These are phyloP conservation scores for Hypocryptadius cinnamomeus DNA, from an alignment of 2,113 vertebrate species.

Conservation along the genomic window DNA sequence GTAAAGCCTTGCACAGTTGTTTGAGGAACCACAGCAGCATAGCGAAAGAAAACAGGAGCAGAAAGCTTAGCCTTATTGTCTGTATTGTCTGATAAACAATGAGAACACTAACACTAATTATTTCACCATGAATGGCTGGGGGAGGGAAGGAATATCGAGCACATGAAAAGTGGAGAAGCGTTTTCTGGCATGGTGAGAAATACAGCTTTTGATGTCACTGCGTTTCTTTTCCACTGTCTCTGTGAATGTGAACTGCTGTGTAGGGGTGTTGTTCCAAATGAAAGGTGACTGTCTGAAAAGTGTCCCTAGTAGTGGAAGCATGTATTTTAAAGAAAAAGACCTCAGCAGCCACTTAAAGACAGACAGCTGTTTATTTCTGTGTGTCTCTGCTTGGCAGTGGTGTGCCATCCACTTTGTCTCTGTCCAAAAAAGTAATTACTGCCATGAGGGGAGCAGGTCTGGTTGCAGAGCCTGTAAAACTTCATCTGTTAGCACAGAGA, in stretches of 20 bases:
- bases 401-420: not conserved
- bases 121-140: conserved; percentile 50
- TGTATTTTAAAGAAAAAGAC: not conserved
- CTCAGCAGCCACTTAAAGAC: not conserved
- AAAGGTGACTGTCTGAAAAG: not conserved
- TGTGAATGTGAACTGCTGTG: rapidly evolving
- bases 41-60: conserved; percentile 55
- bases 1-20: conserved; percentile 65
- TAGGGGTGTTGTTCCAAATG: not conserved
- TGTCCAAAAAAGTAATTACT: conserved; percentile 29
- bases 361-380: not conserved
- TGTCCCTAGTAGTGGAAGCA: not conserved
- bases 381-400: not conserved
- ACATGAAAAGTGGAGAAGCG: not conserved
- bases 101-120: conserved; percentile 62
- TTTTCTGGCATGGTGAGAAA: not conserved
- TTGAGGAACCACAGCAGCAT: conserved; percentile 62
- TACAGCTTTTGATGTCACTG: not conserved
- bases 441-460: not conserved
- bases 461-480: not conserved
- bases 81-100: conserved; percentile 68
- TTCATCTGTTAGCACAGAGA: not conserved
- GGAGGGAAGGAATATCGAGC: not conserved
- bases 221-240: not conserved
- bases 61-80: conserved; percentile 61